phyloP scores from a whole-genome alignment of 2,113 vertebrate genomes.

The Phainopepla nitens region DNA sequence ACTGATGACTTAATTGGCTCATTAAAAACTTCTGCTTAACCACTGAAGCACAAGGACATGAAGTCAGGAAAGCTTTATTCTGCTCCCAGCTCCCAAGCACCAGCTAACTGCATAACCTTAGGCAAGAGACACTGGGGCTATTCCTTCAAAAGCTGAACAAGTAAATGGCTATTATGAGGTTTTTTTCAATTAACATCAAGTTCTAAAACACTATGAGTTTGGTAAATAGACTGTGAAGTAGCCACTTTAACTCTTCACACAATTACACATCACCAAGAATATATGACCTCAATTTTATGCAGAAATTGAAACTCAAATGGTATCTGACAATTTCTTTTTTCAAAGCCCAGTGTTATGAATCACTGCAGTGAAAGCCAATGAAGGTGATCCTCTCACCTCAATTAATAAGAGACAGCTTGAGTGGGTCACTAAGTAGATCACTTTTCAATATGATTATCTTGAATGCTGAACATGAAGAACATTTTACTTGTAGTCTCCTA shows the following conservation, averaged over 20 bases:
- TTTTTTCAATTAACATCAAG: not conserved
- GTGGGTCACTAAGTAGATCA: not conserved
- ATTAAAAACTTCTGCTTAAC: constrained; percentile 49
- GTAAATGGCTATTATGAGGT: not conserved
- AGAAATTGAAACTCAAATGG: not conserved
- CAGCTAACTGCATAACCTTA: not conserved
- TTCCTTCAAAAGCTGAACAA: not conserved
- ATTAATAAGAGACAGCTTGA: not conserved
- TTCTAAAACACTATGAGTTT: not conserved
- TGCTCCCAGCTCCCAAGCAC: not conserved
- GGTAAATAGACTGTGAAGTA: not conserved
- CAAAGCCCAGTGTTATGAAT: not conserved
- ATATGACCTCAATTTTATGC: not conserved
- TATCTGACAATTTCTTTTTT: not conserved
- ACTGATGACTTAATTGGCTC: constrained; percentile 56
- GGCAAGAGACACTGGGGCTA: not conserved
- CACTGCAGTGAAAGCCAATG: not conserved
- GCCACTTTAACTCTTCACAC: not conserved
- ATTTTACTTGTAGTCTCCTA: not conserved
- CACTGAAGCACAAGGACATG: constrained; percentile 15
- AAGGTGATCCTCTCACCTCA: not conserved
- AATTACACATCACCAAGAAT: not conserved
- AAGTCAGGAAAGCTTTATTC: not conserved
- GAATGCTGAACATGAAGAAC: not conserved
- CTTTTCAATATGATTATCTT: not conserved